phyloP scores from a whole-genome alignment of 1,140 invertebrate genomes.

The Nebria ingens region DNA sequence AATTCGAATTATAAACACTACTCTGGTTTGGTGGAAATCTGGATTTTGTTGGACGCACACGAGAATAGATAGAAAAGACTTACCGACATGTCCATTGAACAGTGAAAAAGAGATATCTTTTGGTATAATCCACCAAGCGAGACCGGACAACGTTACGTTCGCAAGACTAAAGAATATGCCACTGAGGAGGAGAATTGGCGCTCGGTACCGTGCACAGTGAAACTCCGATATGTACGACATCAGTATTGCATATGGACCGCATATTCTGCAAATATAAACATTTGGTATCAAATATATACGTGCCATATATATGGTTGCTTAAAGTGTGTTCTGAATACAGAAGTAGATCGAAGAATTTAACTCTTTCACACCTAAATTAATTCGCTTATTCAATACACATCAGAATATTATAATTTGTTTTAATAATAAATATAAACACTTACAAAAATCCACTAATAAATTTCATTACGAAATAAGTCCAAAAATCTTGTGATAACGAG shows the following conservation, averaged over 20 bases:
- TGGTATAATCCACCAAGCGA: slow-evolving; percentile 7
- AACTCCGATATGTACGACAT: slow-evolving; percentile 60
- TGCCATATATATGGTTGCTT: too few relatives aligned
- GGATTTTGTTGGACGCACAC: not conserved
- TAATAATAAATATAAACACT: slow-evolving; percentile 32
- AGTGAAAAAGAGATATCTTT: slow-evolving; percentile 23
- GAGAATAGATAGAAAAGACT: not conserved
- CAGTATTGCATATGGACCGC: slow-evolving; percentile 60
- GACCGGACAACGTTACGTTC: slow-evolving; percentile 12
- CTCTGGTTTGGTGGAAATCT: too few relatives aligned
- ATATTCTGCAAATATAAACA: slow-evolving; percentile 42
- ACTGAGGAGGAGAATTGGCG: slow-evolving; percentile 48
- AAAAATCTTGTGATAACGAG: slow-evolving; percentile 58
- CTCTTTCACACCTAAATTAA: not conserved
- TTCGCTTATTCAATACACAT: too few relatives aligned
- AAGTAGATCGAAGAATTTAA: not conserved
- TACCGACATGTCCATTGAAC: slow-evolving; percentile 33
- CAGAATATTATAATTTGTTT: too few relatives aligned
- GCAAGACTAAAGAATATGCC: slow-evolving; percentile 46
- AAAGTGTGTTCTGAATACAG: too few relatives aligned
- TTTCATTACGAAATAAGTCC: slow-evolving; percentile 56
- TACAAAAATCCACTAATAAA: slow-evolving; percentile 69
- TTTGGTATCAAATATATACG: too few relatives aligned
- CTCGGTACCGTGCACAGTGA: slow-evolving; percentile 47
- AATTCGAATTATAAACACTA: slow-evolving; percentile 6